phyloP scores from a whole-genome alignment of 2,888 invertebrate genomes.

The Osmoderma eremita region DNA sequence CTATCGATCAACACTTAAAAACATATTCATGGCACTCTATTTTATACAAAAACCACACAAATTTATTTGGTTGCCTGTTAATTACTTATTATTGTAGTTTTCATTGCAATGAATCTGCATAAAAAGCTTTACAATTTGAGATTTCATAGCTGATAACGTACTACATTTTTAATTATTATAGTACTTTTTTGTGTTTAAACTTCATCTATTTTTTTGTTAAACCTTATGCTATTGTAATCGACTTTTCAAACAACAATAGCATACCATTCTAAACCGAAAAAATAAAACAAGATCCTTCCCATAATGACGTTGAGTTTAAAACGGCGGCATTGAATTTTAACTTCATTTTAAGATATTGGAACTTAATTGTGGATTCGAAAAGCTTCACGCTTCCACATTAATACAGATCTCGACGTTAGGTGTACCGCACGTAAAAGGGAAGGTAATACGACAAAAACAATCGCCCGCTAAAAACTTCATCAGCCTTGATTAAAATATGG shows the following conservation, averaged over 20 bases:
- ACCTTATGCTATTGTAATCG: constrained; percentile 8
- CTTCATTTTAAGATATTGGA: constrained; percentile 44
- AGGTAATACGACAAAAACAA: constrained; percentile 50
- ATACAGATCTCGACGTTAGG: constrained; percentile 41
- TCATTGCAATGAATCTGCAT: too few species aligned
- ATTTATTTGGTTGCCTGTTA: too few species aligned
- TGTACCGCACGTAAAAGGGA: constrained; percentile 42
- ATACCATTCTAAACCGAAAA: not conserved
- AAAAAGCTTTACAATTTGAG: too few species aligned
- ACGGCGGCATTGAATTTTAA: constrained; percentile 36
- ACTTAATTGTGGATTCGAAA: constrained; percentile 47
- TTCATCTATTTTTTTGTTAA: constrained; percentile 1
- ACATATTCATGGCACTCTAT: too few species aligned
- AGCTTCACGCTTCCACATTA: constrained; percentile 47
- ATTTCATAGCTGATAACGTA: too few species aligned
- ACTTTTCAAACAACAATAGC: constrained; percentile 25
- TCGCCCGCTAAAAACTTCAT: constrained; percentile 51
- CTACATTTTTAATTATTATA: constrained; percentile 6
- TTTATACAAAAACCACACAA: too few species aligned
- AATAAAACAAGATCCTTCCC: constrained; percentile 22
- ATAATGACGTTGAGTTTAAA: constrained; percentile 39
- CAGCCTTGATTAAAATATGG: constrained; percentile 48
- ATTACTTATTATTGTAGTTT: too few species aligned
- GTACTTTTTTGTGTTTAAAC: constrained; percentile 7
- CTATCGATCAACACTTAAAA: too few species aligned